Conservation (phyloP, 2,888 invertebrate genomes). For the Thecocarcelia acutangulata region DNA sequence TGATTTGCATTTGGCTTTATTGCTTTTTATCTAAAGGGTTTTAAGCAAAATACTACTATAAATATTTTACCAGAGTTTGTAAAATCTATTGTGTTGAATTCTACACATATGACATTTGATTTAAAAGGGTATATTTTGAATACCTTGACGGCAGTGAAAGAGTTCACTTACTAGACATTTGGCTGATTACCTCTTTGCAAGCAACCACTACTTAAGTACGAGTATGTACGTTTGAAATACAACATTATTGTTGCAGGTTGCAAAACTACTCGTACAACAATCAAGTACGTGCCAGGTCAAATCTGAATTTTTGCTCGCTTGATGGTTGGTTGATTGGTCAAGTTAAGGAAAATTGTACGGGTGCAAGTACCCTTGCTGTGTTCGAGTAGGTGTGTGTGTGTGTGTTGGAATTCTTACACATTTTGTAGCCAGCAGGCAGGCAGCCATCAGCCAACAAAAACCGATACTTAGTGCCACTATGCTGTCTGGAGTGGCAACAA, state of each 20-base stretch:
- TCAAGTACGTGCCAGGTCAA: conserved; percentile 63
- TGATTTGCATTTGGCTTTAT: too few species aligned
- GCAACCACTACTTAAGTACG: conserved; percentile 24
- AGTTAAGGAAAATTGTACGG: conserved; percentile 7
- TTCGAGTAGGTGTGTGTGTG: too few species aligned
- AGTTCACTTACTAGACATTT: conserved; percentile 49
- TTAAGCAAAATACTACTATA: too few species aligned
- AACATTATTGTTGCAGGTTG: conserved; percentile 49
- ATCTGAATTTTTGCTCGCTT: conserved; percentile 5
- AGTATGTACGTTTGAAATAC: conserved; percentile 23
- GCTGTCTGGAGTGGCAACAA: conserved; percentile 16
- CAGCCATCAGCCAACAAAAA: conserved; percentile 2
- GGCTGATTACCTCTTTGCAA: conserved; percentile 46
- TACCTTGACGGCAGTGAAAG: conserved; percentile 18
- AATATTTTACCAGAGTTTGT: too few species aligned
- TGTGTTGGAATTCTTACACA: neutral
- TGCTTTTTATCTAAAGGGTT: too few species aligned
- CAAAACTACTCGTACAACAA: conserved; percentile 48
- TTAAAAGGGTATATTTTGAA: conserved; percentile 2
- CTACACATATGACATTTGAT: neutral
- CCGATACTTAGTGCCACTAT: conserved; percentile 10
- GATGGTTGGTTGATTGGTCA: conserved; percentile 22
- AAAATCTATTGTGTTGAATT: too few species aligned
- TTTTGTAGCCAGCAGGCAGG: conserved; percentile 30
- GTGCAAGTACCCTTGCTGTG: neutral